Conservation (phyloP, 2,113 vertebrate species). For the Saccopteryx bilineata region DNA sequence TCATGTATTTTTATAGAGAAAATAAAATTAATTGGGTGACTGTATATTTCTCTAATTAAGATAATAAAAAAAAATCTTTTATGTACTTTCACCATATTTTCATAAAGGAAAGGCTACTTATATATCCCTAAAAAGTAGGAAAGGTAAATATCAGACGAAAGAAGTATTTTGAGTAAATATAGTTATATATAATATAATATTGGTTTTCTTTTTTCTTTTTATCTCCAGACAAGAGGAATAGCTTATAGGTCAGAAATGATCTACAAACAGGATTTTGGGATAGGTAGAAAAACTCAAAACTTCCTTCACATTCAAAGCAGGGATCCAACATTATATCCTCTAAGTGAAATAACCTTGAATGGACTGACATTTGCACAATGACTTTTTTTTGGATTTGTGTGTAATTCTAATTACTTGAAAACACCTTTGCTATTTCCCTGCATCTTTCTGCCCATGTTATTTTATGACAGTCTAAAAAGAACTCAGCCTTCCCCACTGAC, state of each 20-base stretch:
- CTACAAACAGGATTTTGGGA: constrained; percentile 40
- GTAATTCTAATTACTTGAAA: constrained; percentile 81
- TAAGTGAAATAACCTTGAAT: constrained; percentile 74
- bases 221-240: not conserved
- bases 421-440: constrained; percentile 72
- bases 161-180: constrained; percentile 24
- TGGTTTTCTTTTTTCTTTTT: not conserved
- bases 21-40: not conserved
- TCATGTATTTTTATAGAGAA: not conserved
- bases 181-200: constrained; percentile 46
- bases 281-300: constrained; percentile 57
- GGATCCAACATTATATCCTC: constrained; percentile 76
- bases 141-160: constrained; percentile 30
- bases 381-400: constrained; percentile 78
- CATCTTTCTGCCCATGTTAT: constrained; percentile 66
- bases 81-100: not conserved
- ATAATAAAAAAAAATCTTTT: constrained; percentile 13
- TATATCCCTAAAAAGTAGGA: not conserved
- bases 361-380: constrained; percentile 80
- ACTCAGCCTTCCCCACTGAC: constrained; percentile 54
- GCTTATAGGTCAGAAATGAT: constrained; percentile 8
- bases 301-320: constrained; percentile 68
- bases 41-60: constrained; percentile 26
- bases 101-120: constrained; percentile 18
- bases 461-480: constrained; percentile 73